These are phyloP conservation scores for cattle (Bos taurus) DNA, from an alignment of 2,113 vertebrate species.

Conservation along the genomic window DNA sequence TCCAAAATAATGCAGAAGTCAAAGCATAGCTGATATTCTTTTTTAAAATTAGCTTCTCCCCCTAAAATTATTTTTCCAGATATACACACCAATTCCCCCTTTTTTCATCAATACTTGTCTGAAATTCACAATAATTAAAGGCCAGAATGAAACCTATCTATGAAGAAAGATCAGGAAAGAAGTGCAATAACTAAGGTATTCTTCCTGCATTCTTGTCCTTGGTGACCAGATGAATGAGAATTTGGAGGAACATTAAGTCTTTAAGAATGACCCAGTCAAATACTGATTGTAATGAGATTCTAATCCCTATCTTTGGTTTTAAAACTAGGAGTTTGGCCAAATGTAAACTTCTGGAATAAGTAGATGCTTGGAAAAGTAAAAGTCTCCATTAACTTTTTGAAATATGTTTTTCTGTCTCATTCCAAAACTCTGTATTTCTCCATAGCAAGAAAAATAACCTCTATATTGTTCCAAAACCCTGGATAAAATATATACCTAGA, in stretches of 20 bases:
- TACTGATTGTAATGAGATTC: constrained; percentile 66
- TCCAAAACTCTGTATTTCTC: constrained; percentile 31
- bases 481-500: not conserved
- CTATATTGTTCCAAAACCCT: not conserved
- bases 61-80: not conserved
- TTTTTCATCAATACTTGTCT: not conserved
- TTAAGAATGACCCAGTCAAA: constrained; percentile 70
- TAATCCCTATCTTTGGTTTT: constrained; percentile 65
- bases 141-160: constrained; percentile 42
- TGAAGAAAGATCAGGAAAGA: constrained; percentile 55
- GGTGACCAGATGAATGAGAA: constrained; percentile 63
- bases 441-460: constrained; percentile 25
- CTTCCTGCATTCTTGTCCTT: constrained; percentile 58
- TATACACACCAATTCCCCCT: not conserved
- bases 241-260: constrained; percentile 72
- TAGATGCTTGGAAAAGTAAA: constrained; percentile 39
- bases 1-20: not conserved
- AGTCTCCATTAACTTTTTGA: constrained; percentile 17
- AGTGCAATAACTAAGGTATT: constrained; percentile 59
- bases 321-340: constrained; percentile 68
- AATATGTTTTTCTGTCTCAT: constrained; percentile 18
- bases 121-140: constrained; percentile 35
- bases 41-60: not conserved
- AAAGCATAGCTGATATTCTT: not conserved
- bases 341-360: constrained; percentile 67